These are phyloP conservation scores for Hecatera dysodea DNA, from an alignment of 2,888 invertebrate species.

Conservation along the genomic window DNA sequence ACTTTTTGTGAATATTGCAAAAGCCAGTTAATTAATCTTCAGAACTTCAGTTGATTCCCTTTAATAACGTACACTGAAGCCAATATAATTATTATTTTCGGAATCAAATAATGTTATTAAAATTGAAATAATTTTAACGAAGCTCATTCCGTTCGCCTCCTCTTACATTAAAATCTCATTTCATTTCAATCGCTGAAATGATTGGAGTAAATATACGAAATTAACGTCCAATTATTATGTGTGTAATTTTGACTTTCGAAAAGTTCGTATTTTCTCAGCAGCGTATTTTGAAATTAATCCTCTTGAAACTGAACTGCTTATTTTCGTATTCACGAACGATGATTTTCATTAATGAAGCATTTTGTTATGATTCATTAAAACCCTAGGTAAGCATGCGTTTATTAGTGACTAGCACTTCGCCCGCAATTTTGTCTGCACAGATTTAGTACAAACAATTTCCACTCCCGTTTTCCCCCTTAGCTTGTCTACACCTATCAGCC, in stretches of 20 bases:
- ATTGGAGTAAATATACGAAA: conserved; percentile 46
- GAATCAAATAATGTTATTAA: conserved; percentile 24
- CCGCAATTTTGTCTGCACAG: no score
- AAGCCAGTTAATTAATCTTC: not conserved
- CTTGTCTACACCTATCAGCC: no score
- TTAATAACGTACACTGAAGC: conserved; percentile 22
- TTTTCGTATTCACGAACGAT: not conserved
- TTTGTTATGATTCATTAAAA: conserved; percentile 1
- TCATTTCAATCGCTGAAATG: conserved; percentile 42
- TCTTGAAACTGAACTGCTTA: conserved; percentile 21
- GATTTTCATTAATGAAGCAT: conserved; percentile 19
- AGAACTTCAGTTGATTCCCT: conserved; percentile 18
- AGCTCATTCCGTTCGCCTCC: conserved; percentile 31
- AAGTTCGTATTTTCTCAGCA: conserved; percentile 19
- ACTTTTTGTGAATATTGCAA: not conserved
- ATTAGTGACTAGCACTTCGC: no score
- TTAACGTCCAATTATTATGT: conserved; percentile 42
- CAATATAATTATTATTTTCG: conserved; percentile 24
- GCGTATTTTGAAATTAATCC: conserved; percentile 30
- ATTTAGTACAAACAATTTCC: no score
- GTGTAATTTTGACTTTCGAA: conserved; percentile 32
- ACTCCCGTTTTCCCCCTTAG: no score
- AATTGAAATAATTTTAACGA: conserved; percentile 44
- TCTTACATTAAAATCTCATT: conserved; percentile 48
- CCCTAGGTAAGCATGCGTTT: no score